Percentiles rank a stretch among this genome's conserved stretches.
phyloP scores from a whole-genome alignment of 1,140 invertebrate species.

The Tyrophagus putrescentiae region DNA sequence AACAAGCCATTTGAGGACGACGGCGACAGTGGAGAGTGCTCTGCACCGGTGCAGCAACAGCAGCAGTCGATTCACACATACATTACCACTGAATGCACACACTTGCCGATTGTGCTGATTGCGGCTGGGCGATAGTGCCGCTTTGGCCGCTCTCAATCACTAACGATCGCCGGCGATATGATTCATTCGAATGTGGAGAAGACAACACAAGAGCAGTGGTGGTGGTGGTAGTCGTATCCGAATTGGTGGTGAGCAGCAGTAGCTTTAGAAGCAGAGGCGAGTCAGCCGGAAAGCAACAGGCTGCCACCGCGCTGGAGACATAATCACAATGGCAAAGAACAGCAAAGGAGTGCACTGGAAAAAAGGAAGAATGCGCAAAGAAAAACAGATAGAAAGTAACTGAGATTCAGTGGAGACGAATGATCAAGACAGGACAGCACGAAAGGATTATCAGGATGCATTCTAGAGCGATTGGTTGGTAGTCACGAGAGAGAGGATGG shows the following conservation, averaged over 20 bases:
- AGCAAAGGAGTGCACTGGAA: not conserved
- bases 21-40: too few relatives aligned
- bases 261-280: not conserved
- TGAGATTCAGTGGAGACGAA: not conserved
- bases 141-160: not conserved
- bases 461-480: constrained; percentile 1
- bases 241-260: too few relatives aligned
- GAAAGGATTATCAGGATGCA: not conserved
- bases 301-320: not conserved
- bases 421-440: not conserved
- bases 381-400: not conserved
- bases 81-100: too few relatives aligned
- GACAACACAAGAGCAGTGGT: too few relatives aligned
- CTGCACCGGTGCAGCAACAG: too few relatives aligned
- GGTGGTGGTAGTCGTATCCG: too few relatives aligned
- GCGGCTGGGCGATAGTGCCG: not conserved
- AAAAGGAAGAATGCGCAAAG: not conserved
- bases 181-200: too few relatives aligned
- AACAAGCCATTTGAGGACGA: too few relatives aligned
- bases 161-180: not conserved
- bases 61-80: too few relatives aligned
- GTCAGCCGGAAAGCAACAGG: not conserved
- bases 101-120: not conserved
- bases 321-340: not conserved
- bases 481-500: not conserved